These are phyloP conservation scores for Chromoteleia sp. DNA, from an alignment of 2,888 invertebrate genomes.

Conservation along the genomic window DNA sequence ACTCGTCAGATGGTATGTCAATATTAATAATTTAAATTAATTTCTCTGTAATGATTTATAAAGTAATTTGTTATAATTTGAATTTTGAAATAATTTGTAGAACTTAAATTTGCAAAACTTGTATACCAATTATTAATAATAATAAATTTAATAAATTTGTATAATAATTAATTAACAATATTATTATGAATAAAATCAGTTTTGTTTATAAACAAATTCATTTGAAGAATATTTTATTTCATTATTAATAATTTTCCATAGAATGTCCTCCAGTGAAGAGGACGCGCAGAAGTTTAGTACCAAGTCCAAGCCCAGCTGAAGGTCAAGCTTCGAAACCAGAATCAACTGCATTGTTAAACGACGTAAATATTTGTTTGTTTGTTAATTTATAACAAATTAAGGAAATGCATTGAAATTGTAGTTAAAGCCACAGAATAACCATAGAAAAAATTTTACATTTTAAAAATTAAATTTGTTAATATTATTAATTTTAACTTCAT, in stretches of 20 bases:
- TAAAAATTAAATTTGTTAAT: not conserved
- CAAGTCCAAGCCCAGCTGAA: slow-evolving; percentile 84
- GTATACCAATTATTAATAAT: too few relatives aligned
- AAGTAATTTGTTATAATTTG: not conserved
- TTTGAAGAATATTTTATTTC: slow-evolving; percentile 19
- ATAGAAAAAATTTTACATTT: too few relatives aligned
- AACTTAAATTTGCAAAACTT: too few relatives aligned
- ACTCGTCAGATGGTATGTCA: slow-evolving; percentile 80
- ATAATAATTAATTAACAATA: too few relatives aligned
- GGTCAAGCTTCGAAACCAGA: slow-evolving; percentile 84
- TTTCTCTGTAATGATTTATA: not conserved
- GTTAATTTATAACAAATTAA: too few relatives aligned
- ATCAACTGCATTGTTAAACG: slow-evolving; percentile 79
- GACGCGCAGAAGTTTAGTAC: slow-evolving; percentile 81
- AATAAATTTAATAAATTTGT: too few relatives aligned
- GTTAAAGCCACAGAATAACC: too few relatives aligned
- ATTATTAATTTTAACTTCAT: too few relatives aligned
- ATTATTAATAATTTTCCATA: slow-evolving; percentile 42
- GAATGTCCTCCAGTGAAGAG: slow-evolving; percentile 80
- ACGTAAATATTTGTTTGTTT: slow-evolving; percentile 44
- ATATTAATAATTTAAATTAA: too few relatives aligned
- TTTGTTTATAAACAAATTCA: slow-evolving; percentile 10
- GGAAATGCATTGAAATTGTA: too few relatives aligned
- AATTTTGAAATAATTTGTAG: not conserved
- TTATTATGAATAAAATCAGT: not conserved